Base-by-base conservation (phyloP, 2,888 invertebrate genomes). In the Caenorhabditis sulstoni region DNA sequence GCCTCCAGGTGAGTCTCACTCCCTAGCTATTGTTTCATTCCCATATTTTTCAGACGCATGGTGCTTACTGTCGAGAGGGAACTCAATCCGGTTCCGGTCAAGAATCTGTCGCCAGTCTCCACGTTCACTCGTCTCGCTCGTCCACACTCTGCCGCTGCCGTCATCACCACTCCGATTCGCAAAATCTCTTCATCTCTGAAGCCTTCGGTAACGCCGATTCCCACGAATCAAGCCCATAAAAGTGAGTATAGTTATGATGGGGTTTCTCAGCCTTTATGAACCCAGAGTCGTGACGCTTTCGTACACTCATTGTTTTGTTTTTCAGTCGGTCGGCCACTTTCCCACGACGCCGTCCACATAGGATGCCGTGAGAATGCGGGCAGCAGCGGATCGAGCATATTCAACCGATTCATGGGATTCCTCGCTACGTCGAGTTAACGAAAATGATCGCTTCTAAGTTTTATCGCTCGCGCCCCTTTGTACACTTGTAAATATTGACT, bases 11-110 rank as follows among this genome's bases (percentile, higher is more conserved):
- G n/a, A 22, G 50, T 7, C 23, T 12, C 11, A 18, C 29, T 49
- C 35, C 12, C 14, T n/a, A n/a, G n/a, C n/a, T n/a, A n/a, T n/a
- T n/a, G n/a, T n/a, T n/a, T n/a, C n/a, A n/a, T n/a, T n/a, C n/a
- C n/a, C n/a, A n/a, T n/a, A n/a, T n/a, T n/a, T 45, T 74, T 50
- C 58, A 76, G 78, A 62, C 52, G 62, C 52, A 79, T 79, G 79
- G 79, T 79, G 7, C 49, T 79, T 9, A 67, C 79, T 5, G 57
- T 67, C 50, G 73, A 79, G 35, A 52, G 23, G 14, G 65, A 66
- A 7, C n/a, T 16, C 4, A 22, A 35, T 12, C 20, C 62, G 9
- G 3, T 12, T 5, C 61, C 14, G 41, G n/a, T 74, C 44, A 65
- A 67, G 45, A n/a, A 57, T 1, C 55, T 73, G 45, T 73, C 79